Evolutionary conservation across 2,113 vertebrate genomes (phyloP).

Genomic region (Cyprinodon tularosa): DNA sequence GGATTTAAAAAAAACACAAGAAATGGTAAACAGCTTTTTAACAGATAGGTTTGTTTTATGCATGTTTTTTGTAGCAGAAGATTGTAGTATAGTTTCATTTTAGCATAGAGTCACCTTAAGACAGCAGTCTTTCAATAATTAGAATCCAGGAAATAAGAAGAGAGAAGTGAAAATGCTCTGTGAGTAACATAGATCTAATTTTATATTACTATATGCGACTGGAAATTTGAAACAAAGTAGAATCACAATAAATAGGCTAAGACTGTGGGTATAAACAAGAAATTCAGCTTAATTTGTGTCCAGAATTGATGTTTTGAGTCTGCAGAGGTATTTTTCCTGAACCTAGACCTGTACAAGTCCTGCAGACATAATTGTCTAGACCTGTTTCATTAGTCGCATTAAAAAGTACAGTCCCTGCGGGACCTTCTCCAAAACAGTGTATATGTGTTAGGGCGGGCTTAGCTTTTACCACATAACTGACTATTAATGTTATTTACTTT

Average conservation of each 20-base stretch:
- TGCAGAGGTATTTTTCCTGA: no score
- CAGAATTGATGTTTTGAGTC: no score
- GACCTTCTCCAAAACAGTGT: no score
- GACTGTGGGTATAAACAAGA: no score
- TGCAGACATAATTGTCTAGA: no score
- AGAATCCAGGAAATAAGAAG: conserved; percentile 14
- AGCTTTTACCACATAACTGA: no score
- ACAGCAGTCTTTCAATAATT: background rate
- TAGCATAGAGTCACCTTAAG: background rate
- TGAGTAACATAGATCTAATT: background rate
- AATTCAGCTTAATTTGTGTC: no score
- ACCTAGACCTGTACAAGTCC: no score
- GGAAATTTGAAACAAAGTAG: conserved; percentile 18
- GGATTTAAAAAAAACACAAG: background rate
- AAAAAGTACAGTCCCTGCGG: no score
- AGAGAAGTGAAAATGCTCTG: conserved; percentile 33
- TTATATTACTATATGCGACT: conserved; percentile 2
- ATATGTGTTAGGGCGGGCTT: no score
- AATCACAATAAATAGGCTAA: background rate
- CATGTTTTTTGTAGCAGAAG: background rate
- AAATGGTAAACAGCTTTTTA: background rate
- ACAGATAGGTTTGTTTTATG: conserved; percentile 46
- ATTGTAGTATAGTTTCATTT: background rate
- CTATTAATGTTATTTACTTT: no score
- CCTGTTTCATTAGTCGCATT: no score